Percentiles rank a stretch among this genome's conserved stretches.
Conservation (phyloP, 2,888 invertebrate species). For the Eupithecia pulchellata region DNA sequence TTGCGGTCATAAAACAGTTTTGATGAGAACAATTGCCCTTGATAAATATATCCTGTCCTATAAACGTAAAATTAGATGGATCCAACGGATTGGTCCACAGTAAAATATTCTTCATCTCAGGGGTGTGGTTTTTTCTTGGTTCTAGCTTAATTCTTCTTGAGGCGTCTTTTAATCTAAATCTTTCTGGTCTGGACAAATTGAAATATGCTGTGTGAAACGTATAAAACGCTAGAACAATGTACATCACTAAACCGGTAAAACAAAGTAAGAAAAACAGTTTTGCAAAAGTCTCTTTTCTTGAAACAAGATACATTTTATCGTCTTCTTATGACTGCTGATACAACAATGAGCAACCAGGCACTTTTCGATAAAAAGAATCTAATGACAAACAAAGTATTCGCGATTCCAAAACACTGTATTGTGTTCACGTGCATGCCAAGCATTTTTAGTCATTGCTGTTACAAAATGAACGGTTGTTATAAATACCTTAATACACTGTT, state of each 20-base stretch:
- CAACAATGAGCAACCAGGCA: conserved; percentile 50
- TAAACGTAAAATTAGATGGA: conserved; percentile 23
- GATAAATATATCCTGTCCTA: conserved; percentile 60
- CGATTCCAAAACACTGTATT: conserved; percentile 55
- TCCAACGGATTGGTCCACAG: conserved; percentile 55
- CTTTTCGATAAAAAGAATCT: conserved; percentile 57
- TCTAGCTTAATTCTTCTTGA: background rate
- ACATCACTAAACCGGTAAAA: conserved; percentile 66
- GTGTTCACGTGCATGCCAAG: background rate
- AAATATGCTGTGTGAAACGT: conserved; percentile 64
- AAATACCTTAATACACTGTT: background rate
- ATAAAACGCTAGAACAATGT: conserved; percentile 65
- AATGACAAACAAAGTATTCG: conserved; percentile 65
- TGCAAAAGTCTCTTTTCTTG: conserved; percentile 62
- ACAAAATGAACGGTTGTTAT: background rate
- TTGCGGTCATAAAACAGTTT: conserved; percentile 69
- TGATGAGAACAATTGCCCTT: conserved; percentile 58
- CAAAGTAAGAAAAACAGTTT: conserved; percentile 73
- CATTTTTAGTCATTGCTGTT: background rate
- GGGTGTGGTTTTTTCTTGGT: background rate
- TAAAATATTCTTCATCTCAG: conserved; percentile 64
- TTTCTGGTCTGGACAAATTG: conserved; percentile 48
- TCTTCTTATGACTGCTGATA: conserved; percentile 39
- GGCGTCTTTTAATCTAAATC: conserved; percentile 36
- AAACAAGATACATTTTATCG: conserved; percentile 58